Conservation (phyloP, 2,113 vertebrate species). For the Suricata suricatta region DNA sequence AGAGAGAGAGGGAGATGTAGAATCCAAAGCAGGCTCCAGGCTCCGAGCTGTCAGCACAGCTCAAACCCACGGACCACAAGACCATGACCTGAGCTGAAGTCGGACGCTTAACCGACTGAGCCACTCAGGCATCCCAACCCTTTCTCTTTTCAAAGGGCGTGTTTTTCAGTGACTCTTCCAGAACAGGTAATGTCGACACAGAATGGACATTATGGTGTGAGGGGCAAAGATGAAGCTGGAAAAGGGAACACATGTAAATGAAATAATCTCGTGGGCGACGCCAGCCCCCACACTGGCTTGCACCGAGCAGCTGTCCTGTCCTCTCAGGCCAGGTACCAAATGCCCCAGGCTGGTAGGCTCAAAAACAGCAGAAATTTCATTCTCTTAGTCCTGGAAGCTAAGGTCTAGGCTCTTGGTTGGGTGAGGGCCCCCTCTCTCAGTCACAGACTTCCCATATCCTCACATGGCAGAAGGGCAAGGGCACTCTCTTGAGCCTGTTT, state of each 20-base stretch:
- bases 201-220: not conserved
- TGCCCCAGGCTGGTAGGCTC: not conserved
- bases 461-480: not conserved
- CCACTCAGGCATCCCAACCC: too few species aligned
- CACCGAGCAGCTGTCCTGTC: too few species aligned
- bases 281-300: too few species aligned
- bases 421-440: not conserved
- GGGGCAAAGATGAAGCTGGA: not conserved
- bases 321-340: too few species aligned
- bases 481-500: not conserved
- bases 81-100: too few species aligned
- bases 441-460: not conserved
- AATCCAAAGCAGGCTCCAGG: too few species aligned
- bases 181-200: not conserved
- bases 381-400: not conserved
- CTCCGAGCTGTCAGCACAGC: too few species aligned
- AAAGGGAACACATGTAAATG: not conserved
- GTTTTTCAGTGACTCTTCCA: not conserved
- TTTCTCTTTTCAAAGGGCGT: not conserved
- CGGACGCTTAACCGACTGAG: too few species aligned
- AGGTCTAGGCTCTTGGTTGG: not conserved
- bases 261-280: not conserved
- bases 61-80: too few species aligned
- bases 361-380: not conserved
- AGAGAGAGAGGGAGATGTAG: too few species aligned